phyloP scores from a whole-genome alignment of 2,888 invertebrate species.

The Cristatella mucedo region DNA sequence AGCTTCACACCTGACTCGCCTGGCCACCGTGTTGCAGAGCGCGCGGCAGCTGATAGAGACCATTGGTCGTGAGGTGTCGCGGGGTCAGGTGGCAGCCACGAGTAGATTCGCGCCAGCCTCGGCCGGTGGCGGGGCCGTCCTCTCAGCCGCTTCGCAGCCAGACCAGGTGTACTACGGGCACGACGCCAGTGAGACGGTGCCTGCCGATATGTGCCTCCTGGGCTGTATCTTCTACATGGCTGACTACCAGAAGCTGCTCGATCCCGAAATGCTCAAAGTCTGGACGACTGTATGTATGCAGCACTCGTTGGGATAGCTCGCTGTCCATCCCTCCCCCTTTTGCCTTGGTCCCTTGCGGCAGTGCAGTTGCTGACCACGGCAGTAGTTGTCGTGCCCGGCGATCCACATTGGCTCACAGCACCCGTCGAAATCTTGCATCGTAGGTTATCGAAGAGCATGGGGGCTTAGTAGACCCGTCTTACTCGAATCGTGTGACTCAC shows the following conservation, averaged over 20 bases:
- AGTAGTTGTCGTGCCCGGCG: neutral
- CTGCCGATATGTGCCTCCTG: slow-evolving; percentile 69
- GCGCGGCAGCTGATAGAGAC: too few relatives aligned
- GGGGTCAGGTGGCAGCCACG: too few relatives aligned
- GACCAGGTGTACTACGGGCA: slow-evolving; percentile 45
- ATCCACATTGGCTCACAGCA: neutral
- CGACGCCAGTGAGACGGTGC: slow-evolving; percentile 66
- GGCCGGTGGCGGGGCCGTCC: too few relatives aligned
- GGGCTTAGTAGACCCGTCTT: slow-evolving; percentile 72
- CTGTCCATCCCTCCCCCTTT: too few relatives aligned
- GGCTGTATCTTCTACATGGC: slow-evolving; percentile 80
- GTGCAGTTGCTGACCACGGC: too few relatives aligned
- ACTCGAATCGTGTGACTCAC: slow-evolving; percentile 74
- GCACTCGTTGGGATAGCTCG: neutral
- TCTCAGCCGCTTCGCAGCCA: slow-evolving; percentile 11
- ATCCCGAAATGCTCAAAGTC: slow-evolving; percentile 22
- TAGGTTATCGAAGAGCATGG: slow-evolving; percentile 59
- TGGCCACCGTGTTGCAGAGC: too few relatives aligned
- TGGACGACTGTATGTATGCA: too few relatives aligned
- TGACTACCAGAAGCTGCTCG: slow-evolving; percentile 50
- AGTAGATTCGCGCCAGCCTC: too few relatives aligned
- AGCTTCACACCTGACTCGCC: too few relatives aligned
- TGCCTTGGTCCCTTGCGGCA: too few relatives aligned
- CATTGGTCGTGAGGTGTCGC: too few relatives aligned
- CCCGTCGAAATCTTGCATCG: slow-evolving; percentile 4